Conservation (phyloP, 2,888 invertebrate species). For the Luperina testacea region DNA sequence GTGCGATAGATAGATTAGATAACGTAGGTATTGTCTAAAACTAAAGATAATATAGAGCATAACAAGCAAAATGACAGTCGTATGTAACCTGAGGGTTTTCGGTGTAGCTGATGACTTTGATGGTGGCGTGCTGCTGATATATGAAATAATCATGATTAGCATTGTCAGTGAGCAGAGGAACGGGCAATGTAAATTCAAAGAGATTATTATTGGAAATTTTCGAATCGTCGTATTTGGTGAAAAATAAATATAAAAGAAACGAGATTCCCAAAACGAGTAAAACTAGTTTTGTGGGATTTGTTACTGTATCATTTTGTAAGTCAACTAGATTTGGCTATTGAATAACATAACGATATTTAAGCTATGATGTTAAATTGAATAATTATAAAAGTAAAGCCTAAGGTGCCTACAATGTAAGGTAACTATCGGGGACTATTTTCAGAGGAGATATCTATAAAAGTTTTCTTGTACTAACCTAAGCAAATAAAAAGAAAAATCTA, state of each 20-base stretch:
- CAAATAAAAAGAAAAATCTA: background rate
- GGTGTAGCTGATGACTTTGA: conserved; percentile 90
- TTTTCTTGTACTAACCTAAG: background rate
- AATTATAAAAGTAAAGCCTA: background rate
- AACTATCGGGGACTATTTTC: background rate
- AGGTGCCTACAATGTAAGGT: background rate
- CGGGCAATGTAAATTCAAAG: conserved; percentile 44
- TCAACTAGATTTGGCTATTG: background rate
- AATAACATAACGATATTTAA: background rate
- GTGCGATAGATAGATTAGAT: conserved; percentile 14
- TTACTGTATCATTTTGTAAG: background rate
- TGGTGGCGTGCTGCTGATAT: conserved; percentile 89
- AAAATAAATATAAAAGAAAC: background rate
- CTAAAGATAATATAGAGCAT: conserved; percentile 55
- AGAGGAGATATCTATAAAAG: background rate
- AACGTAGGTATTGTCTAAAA: conserved; percentile 4
- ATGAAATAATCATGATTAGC: conserved; percentile 85
- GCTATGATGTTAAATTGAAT: background rate
- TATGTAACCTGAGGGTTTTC: conserved; percentile 89
- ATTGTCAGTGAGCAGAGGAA: conserved; percentile 66
- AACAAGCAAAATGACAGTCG: conserved; percentile 77
- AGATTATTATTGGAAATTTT: background rate
- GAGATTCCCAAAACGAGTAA: background rate
- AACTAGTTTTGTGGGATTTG: background rate
- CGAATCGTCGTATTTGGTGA: background rate